Percentiles rank a stretch among this genome's conserved stretches.
Evolutionary conservation across 2,797 vertebrate genomes (phyloP).

Genomic region (Silurus aristotelis): DNA sequence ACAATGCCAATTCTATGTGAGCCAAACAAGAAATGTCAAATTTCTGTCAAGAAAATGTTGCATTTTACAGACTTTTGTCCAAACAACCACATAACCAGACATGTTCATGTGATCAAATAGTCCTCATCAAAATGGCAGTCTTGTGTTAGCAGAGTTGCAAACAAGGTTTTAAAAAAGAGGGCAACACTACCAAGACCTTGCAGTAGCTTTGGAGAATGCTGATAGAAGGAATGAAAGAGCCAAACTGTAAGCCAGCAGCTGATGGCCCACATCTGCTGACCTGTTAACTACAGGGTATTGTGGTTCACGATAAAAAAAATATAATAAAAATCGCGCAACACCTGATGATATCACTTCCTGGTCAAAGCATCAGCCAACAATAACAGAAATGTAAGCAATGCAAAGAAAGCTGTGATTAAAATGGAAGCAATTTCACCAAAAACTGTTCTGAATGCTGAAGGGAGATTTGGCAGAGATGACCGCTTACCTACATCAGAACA

Average conservation of each 20-base stretch:
- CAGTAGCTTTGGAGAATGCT: too few relatives aligned
- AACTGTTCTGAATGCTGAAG: too few relatives aligned
- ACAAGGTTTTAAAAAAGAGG: too few relatives aligned
- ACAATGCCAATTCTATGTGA: neutral
- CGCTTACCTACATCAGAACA: neutral
- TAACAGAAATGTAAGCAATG: too few relatives aligned
- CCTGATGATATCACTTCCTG: neutral
- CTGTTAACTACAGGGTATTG: neutral
- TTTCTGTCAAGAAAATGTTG: neutral
- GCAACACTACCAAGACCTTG: too few relatives aligned
- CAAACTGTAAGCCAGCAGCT: neutral
- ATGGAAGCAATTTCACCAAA: too few relatives aligned
- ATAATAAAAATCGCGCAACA: neutral
- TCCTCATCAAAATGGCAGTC: too few relatives aligned
- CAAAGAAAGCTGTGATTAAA: too few relatives aligned
- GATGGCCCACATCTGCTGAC: neutral
- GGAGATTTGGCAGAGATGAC: neutral
- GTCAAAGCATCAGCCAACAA: neutral
- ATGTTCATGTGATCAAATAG: too few relatives aligned
- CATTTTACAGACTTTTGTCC: neutral
- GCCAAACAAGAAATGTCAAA: neutral
- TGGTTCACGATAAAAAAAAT: neutral
- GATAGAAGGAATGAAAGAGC: neutral
- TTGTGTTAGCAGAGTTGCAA: too few relatives aligned
- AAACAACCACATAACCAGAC: neutral